Evolutionary conservation across 2,113 vertebrate genomes (phyloP), one percentile per base, ranked within the genome.

Genomic region (Gobiocypris rarus): DNA sequence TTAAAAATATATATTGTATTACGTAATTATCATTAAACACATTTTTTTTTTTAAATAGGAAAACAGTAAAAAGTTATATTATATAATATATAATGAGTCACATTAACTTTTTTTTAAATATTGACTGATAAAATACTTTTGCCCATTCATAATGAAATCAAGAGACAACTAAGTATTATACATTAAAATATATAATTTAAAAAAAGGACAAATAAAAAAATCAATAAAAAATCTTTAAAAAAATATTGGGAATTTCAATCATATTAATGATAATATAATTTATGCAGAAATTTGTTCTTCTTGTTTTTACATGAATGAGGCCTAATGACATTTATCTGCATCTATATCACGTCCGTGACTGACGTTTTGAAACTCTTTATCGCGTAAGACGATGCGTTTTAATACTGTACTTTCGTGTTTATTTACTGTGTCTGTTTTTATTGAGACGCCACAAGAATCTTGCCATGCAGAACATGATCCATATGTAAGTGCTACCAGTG

Each of bases 391-490:
- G 17, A 50, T n/a, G 48, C 26, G n/a, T 61, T 88, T 63, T 15
- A 84, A n/a, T 75, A 34, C 59, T 45, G 59, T 34, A 79, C 83
- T 81, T 89, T 85, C 80, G 84, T 26, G 10, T 90, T 90, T 88
- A 84, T 59, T 63, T 77, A 56, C 87, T 28, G 69, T 58, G 81
- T 83, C 84, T 83, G 74, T 63, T 89, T 89, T 89, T 89, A 91
- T 82, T 83, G 87, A 90, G 90, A 91, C 82, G n/a, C 91, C 85
- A 63, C 61, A 34, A 5, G 78, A 81, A 80, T 83, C 24, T 9
- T 86, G 89, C 48, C 86, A 92, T 48, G 89, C 83, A 48, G 89
- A 87, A 84, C 84, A 81, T 88, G 84, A 92, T 86, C 89, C 50
- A 26, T 86, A 75, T 84, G 83, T 71, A 85, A 80, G 81, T 8